A percentile compares a stretch with the other conserved stretches of the same genome.
These are phyloP conservation scores for Tragelaphus strepsiceros DNA, from an alignment of 2,113 vertebrate species.

Conservation along the genomic window DNA sequence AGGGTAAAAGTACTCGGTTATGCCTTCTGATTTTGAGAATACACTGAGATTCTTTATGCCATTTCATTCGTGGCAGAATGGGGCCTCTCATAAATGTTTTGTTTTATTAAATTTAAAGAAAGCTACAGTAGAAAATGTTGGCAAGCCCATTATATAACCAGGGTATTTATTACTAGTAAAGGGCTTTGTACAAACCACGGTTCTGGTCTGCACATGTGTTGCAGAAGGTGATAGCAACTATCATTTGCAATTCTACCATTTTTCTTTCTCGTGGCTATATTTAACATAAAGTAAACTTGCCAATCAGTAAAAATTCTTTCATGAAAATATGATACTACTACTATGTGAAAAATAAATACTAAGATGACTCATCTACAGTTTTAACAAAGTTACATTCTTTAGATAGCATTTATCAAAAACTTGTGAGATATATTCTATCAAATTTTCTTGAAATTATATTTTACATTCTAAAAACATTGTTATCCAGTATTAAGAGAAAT, in stretches of 20 bases:
- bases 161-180: rapidly evolving
- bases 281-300: not conserved
- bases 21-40: not conserved
- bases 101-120: conserved; percentile 9
- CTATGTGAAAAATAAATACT: conserved; percentile 7
- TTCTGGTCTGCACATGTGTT: not conserved
- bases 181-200: not conserved
- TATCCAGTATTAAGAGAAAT: conserved; percentile 28
- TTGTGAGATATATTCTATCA: not conserved
- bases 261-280: not conserved
- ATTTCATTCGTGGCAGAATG: not conserved
- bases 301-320: not conserved
- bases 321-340: not conserved
- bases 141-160: not conserved
- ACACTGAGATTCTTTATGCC: not conserved
- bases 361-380: not conserved
- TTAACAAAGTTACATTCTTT: conserved; percentile 19
- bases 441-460: conserved; percentile 30
- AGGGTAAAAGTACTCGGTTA: rapidly evolving
- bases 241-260: not conserved
- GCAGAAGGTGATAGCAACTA: not conserved
- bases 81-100: not conserved
- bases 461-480: not conserved
- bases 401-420: not conserved
- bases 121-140: not conserved